Percentiles rank a stretch among this genome's conserved stretches.
Evolutionary conservation across 2,888 invertebrate genomes (phyloP).

Genomic region (Pantelozetes paolii): DNA sequence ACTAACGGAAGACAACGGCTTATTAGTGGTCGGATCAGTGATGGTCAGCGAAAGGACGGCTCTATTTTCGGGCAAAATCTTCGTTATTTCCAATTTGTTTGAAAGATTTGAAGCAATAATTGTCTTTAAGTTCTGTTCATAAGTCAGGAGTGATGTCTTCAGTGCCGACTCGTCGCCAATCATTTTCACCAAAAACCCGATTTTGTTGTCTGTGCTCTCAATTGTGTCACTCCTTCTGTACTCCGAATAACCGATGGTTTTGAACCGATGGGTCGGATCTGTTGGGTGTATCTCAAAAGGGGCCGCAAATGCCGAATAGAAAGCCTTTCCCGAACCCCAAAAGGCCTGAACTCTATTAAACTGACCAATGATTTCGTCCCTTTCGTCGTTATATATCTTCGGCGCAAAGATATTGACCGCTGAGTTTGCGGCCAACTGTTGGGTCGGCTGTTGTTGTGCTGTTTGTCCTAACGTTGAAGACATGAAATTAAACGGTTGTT

Average conservation of each 20-base stretch:
- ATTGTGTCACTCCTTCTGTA: conserved; percentile 31
- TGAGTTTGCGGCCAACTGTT: neutral
- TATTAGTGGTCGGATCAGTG: conserved; percentile 41
- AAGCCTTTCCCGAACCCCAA: conserved; percentile 75
- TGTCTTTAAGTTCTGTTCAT: conserved; percentile 42
- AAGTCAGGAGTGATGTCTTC: conserved; percentile 53
- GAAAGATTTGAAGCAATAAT: conserved; percentile 36
- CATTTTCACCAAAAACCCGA: conserved; percentile 41
- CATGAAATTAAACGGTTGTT: conserved; percentile 20
- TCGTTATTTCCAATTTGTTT: conserved; percentile 41
- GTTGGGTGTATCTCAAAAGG: conserved; percentile 78
- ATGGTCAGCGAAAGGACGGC: conserved; percentile 41
- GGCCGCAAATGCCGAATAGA: conserved; percentile 66
- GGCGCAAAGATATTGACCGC: conserved; percentile 49
- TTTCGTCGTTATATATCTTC: conserved; percentile 81
- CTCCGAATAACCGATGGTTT: conserved; percentile 43
- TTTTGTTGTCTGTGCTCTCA: conserved; percentile 32
- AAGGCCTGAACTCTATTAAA: conserved; percentile 91
- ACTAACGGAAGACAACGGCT: conserved; percentile 38
- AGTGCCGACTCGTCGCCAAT: conserved; percentile 62
- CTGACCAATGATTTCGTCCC: conserved; percentile 81
- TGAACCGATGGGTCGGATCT: conserved; percentile 70
- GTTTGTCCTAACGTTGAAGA: neutral
- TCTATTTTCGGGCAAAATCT: conserved; percentile 43
- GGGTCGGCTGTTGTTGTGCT: neutral